Base-by-base conservation (phyloP, 2,888 invertebrate species). In the Callimorpha dominula region DNA sequence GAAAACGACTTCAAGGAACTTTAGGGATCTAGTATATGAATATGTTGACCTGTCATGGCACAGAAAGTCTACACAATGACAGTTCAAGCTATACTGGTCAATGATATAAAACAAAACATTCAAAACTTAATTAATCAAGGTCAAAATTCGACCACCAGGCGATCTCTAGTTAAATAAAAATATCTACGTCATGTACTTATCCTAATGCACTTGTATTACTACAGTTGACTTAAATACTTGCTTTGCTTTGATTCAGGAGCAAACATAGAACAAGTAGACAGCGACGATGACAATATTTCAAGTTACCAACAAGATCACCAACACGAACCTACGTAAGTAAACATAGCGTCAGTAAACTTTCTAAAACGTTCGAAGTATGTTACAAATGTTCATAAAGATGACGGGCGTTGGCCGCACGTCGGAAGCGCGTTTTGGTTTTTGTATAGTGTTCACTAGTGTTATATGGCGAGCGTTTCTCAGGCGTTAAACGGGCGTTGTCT, bases 271-370 rank as follows among this genome's bases (percentile, higher is more conserved):
- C 84, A 84, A 17, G 65, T 76, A n/a, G 90, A 90, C 12, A 82
- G 52, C 54, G 87, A 89, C 8, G 88, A 91, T 31, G 20, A 31
- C n/a, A n/a, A n/a, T 15, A 43, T 79, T 50, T 66, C 82, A 4
- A 76, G 46, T 60, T 91, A 87, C 76, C 87, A 83, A 65, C 80
- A 83, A 71, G 89, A 91, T 15, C 82, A 80, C 8, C 90, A 91
- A 4, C 82, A 80, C 8, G 90, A 91, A 4, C 87, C 91, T 31
- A 90, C 90, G 93, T 93, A 86, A 79, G 63, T 67, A 46, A 17
- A 50, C 31, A 42, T 31, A 50, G 5, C 3, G 52, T 50, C 68
- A 40, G 12, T 50, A 12, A 31, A 62, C 17, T 17, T 49, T 40
- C 9, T 12, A 31, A 1, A 17, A 17, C 7, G 31, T 11, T 40